These are phyloP conservation scores for Mandrillus leucophaeus DNA, from an alignment of 2,113 vertebrate species.

Conservation along the genomic window DNA sequence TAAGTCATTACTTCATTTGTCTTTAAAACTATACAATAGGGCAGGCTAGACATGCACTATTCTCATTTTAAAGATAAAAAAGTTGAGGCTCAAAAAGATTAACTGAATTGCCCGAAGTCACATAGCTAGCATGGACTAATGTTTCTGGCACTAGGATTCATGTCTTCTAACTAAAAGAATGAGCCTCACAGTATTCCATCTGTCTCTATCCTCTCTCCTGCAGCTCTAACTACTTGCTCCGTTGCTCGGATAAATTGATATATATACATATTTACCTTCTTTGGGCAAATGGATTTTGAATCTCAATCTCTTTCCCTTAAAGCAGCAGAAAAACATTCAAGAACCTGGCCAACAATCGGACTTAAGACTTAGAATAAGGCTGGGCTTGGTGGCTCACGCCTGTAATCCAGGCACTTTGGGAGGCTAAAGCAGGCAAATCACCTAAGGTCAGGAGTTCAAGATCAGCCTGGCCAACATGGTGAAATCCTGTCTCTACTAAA, in stretches of 20 bases:
- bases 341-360: neutral
- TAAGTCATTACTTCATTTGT: neutral
- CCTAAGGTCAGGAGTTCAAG: no score
- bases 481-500: no score
- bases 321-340: neutral
- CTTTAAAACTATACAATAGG: neutral
- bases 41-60: neutral
- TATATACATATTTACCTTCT: neutral
- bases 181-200: neutral
- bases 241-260: neutral
- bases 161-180: neutral
- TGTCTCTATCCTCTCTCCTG: neutral
- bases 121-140: neutral
- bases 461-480: no score
- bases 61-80: neutral
- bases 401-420: no score
- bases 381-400: no score
- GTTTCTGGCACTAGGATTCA: neutral
- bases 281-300: neutral
- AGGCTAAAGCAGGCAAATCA: no score
- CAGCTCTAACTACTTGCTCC: neutral
- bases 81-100: neutral
- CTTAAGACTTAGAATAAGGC: neutral
- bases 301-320: conserved; percentile 2
- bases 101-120: neutral